These are phyloP conservation scores for Eutrigla gurnardus DNA, from an alignment of 2,797 vertebrate species.

Conservation along the genomic window DNA sequence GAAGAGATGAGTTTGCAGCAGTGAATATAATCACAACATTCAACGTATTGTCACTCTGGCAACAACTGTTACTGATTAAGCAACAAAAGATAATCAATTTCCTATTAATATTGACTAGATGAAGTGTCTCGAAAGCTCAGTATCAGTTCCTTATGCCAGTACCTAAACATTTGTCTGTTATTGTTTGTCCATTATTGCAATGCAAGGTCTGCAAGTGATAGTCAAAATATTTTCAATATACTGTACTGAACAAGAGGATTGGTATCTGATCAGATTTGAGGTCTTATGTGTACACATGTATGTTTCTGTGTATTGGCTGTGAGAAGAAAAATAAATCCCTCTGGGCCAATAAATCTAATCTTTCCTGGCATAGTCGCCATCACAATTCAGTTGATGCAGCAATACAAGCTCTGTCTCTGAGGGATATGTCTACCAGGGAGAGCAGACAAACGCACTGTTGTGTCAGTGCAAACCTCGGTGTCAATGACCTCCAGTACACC, in stretches of 20 bases:
- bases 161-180: background rate
- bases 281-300: background rate
- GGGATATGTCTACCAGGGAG: background rate
- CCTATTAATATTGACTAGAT: background rate
- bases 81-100: background rate
- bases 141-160: background rate
- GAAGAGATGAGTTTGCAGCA: background rate
- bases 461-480: slow-evolving; percentile 21
- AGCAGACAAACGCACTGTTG: slow-evolving; percentile 34
- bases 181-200: background rate
- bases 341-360: background rate
- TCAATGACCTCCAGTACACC: slow-evolving; percentile 55
- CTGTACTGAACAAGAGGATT: background rate
- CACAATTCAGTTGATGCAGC: slow-evolving; percentile 24
- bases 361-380: background rate
- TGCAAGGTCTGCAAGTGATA: background rate
- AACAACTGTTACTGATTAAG: background rate
- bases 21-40: background rate
- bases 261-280: background rate
- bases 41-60: background rate
- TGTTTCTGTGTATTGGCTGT: background rate
- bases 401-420: slow-evolving; percentile 19
- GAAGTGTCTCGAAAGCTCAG: background rate
- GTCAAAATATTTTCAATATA: slow-evolving; percentile 20
- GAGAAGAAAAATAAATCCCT: background rate